Base-by-base conservation (phyloP, 2,888 invertebrate species). In the Cancer borealis region DNA sequence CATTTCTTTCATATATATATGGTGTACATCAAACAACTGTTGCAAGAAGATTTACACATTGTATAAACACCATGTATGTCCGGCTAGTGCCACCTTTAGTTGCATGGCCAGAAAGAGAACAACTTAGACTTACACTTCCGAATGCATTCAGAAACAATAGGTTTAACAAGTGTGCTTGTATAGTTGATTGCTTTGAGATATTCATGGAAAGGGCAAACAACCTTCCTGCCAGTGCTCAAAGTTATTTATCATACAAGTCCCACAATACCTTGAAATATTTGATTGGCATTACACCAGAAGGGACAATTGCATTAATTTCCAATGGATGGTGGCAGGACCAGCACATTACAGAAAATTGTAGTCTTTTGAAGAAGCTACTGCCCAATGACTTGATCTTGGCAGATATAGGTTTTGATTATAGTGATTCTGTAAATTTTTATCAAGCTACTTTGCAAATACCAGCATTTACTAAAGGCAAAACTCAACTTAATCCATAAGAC, bases 161-260 rank as follows among this genome's bases (percentile, higher is more conserved):
- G 26, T 87, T 30, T 10, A 39, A 2, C 26, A 87, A 87, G 12
- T 87, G 87, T 87, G 87, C 30, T 87, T n/a, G 26, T 30, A 26
- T 87, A n/a, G 26, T 87, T n/a, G 87, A 87, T 87, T 87, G 87
- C 30, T 87, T 87, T 87, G 87, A 87, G 30, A 87, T 87, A n/a
- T 30, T 17, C 26, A n/a, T 87, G 12, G 5, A 87, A 30, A 87
- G 26, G 30, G n/a, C 87, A 30, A 87, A 30, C 30, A 30, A 87
- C 30, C 87, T n/a, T 30, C 26, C n/a, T 30, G 87, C 87, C 30
- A 87, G 26, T 30, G 30, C 26, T 87, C 87, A 87, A 30, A 87
- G 87, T 87, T 4, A 87, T 12, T 39, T 2, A 39, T 39, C 39
- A 39, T 39, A 39, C 39, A 39, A 39, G 39, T 39, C 39, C 39